Evolutionary conservation across 2,797 vertebrate genomes (phyloP).

Genomic region (Argyrosomus regius): DNA sequence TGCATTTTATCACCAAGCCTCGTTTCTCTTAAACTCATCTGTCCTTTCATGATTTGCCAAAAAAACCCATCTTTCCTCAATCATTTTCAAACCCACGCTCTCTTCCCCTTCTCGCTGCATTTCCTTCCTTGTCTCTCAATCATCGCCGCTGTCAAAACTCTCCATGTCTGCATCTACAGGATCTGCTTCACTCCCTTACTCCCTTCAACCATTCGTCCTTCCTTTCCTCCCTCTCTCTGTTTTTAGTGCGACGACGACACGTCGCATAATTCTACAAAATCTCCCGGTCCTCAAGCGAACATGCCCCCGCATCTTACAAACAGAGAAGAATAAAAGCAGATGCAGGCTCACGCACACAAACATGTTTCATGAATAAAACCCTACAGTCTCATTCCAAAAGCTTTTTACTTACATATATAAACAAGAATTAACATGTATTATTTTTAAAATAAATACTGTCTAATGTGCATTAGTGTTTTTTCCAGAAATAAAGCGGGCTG

Average conservation of each 20-base stretch:
- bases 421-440: conserved; percentile 4
- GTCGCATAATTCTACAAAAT: conserved; percentile 60
- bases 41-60: conserved; percentile 32
- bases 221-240: conserved; percentile 15
- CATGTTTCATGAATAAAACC: conserved; percentile 34
- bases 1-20: conserved; percentile 45
- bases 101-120: conserved; percentile 14
- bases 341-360: conserved; percentile 26
- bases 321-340: conserved; percentile 41
- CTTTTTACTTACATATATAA: conserved; percentile 24
- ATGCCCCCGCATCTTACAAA: conserved; percentile 54
- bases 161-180: conserved; percentile 23
- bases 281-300: conserved; percentile 48
- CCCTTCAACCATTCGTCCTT: not conserved
- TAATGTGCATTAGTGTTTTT: not conserved
- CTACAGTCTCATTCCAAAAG: conserved; percentile 30
- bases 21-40: conserved; percentile 51
- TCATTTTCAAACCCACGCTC: conserved; percentile 33
- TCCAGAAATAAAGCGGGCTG: not conserved
- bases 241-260: conserved; percentile 25
- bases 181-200: conserved; percentile 15
- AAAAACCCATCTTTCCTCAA: conserved; percentile 50
- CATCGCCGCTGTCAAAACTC: conserved; percentile 24
- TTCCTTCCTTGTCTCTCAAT: conserved; percentile 52
- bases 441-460: conserved; percentile 7